Evolutionary conservation across 2,797 vertebrate species (phyloP), one percentile per base, ranked within the genome.

Genomic region (Poeciliopsis turneri): DNA sequence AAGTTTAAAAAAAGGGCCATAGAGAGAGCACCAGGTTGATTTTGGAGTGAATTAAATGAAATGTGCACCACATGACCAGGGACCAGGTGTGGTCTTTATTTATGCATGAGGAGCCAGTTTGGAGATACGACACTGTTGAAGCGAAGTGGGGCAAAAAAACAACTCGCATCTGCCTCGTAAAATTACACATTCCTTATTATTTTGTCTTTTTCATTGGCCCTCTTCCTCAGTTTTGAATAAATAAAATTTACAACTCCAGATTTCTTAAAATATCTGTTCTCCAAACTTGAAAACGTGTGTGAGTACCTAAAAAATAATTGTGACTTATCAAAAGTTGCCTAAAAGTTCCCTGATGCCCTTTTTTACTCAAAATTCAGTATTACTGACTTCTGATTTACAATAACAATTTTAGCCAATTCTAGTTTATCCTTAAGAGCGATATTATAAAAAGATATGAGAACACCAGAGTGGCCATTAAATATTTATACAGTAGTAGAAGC

Each of bases 21-120:
- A 83, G 84, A 76, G 28, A 45, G 25, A 2, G 28, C 55, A 76
- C 78, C 57, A 59, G 76, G 84, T 57, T 46, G 78, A 74, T 82
- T 79, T 73, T 76, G 87, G 53, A 78, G 15, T 46, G 59, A 51
- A 71, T 71, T 25, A 82, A 81, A 86, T 85, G 78, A 85, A 76
- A 83, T 86, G 84, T 82, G 74, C 59, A 55, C 70, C 69, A 30
- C 36, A 64, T 53, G 0, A 30, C 49, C 59, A 49, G n/a, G 30
- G n/a, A 51, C 77, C 41, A 36, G 36, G 74, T 88, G 76, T 74
- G 85, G 82, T 28, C 79, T 85, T 94, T 86, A 93, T 72, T 92
- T 90, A 90, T 93, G 88, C 86, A 93, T 88, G 88, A 91, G 78
- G 73, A 78, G 33, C 85, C 71, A 7, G 75, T 82, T 88, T 64